phyloP scores from a whole-genome alignment of 2,113 vertebrate species.

The Pica pica region DNA sequence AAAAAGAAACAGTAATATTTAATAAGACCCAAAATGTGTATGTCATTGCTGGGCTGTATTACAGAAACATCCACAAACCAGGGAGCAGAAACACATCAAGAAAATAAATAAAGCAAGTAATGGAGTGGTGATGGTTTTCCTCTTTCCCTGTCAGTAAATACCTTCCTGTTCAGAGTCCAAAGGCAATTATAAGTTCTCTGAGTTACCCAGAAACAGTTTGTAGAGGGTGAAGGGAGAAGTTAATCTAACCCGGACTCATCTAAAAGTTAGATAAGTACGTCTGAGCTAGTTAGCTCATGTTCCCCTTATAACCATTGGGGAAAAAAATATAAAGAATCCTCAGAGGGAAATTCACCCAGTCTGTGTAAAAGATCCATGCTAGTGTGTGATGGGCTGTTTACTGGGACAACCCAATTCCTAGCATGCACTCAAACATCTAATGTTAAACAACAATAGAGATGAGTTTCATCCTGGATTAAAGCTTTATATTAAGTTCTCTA shows the following conservation, averaged over 20 bases:
- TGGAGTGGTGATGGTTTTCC: accelerated
- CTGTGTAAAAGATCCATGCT: neutral
- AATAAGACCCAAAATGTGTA: neutral
- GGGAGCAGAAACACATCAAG: neutral
- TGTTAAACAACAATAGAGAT: neutral
- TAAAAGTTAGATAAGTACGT: neutral
- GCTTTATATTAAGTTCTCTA: neutral
- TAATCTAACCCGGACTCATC: neutral
- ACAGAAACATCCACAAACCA: neutral
- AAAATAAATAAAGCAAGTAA: neutral
- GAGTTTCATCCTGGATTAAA: neutral
- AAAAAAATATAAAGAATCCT: neutral
- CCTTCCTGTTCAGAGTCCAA: neutral
- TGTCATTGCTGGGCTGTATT: neutral
- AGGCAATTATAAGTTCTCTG: neutral
- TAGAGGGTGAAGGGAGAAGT: neutral
- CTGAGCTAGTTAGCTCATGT: neutral
- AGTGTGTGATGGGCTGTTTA: neutral
- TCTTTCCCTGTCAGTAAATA: neutral
- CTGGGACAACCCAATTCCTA: neutral
- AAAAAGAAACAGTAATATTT: neutral
- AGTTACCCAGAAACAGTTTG: neutral
- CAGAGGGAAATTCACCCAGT: neutral
- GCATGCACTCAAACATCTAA: neutral
- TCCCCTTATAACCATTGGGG: neutral